Conservation (phyloP, 2,797 vertebrate species). For the Anabas testudineus region DNA sequence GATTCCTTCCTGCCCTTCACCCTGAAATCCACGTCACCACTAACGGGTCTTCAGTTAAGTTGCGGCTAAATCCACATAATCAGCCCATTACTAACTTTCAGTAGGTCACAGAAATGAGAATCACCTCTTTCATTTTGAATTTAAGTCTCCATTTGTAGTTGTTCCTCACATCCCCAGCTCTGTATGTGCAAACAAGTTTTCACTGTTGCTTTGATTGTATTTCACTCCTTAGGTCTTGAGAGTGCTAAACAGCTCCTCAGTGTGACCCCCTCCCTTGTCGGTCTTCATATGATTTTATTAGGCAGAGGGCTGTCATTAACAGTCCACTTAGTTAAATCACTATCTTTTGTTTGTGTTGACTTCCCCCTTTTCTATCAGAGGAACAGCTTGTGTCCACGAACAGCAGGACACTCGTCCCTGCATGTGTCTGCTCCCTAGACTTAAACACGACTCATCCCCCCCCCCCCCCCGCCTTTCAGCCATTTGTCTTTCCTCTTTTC, state of each 20-base stretch:
- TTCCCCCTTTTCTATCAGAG: conserved; percentile 53
- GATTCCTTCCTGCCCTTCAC: neutral
- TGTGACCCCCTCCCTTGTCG: conserved; percentile 46
- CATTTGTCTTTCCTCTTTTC: conserved; percentile 64
- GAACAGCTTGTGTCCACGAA: conserved; percentile 77
- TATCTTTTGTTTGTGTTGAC: conserved; percentile 74
- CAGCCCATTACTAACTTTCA: neutral
- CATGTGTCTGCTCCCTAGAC: conserved; percentile 67
- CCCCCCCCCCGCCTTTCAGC: conserved; percentile 29
- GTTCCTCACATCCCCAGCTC: neutral
- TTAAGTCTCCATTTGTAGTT: neutral
- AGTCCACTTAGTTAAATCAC: conserved; percentile 82
- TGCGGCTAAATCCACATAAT: neutral
- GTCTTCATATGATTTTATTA: conserved; percentile 69
- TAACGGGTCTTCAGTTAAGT: neutral
- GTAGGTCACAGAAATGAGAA: neutral
- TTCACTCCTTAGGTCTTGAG: neutral
- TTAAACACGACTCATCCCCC: conserved; percentile 60
- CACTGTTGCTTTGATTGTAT: neutral
- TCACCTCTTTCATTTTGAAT: neutral
- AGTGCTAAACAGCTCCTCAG: conserved; percentile 35
- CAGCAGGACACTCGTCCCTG: conserved; percentile 63
- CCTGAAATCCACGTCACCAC: neutral
- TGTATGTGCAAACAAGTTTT: neutral
- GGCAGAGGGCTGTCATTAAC: conserved; percentile 72